Evolutionary conservation across 2,113 vertebrate species (phyloP).

Genomic region (Charadrius vociferus): DNA sequence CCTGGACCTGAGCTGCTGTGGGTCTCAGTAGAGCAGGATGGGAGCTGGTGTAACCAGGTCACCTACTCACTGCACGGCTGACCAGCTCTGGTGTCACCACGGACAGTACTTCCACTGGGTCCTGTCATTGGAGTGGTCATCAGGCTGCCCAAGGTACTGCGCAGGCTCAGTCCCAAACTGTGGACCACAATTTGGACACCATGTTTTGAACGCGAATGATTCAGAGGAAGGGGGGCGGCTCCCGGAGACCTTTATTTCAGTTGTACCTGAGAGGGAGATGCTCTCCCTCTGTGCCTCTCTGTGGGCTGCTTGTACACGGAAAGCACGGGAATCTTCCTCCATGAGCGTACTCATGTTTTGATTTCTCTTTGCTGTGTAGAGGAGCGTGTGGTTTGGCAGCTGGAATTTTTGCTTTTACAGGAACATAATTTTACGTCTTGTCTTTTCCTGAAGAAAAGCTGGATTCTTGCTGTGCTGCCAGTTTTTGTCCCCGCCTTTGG

Average conservation of each 20-base stretch:
- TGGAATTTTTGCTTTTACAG: not conserved
- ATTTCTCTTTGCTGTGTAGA: not conserved
- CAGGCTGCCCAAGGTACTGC: not conserved
- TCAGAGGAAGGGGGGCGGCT: not conserved
- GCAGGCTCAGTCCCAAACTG: not conserved
- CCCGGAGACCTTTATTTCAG: not conserved
- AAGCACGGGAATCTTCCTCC: not conserved
- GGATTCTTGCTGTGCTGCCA: not conserved
- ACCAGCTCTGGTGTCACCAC: not conserved
- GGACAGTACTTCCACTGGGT: not conserved
- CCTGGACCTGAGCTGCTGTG: not conserved
- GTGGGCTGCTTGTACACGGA: not conserved
- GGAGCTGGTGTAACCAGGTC: not conserved
- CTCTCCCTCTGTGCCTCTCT: not conserved
- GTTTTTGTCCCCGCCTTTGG: not conserved
- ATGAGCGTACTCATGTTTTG: not conserved
- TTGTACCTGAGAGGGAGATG: not conserved
- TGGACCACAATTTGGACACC: not conserved
- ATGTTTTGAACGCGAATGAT: not conserved
- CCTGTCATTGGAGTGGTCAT: fast-evolving
- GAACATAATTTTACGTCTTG: not conserved
- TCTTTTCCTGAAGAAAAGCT: not conserved
- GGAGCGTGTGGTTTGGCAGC: not conserved
- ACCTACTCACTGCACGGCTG: fast-evolving
- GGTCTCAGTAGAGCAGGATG: not conserved